These are phyloP conservation scores for Ctenopoma kingsleyae DNA, from an alignment of 2,797 vertebrate genomes.

Conservation along the genomic window DNA sequence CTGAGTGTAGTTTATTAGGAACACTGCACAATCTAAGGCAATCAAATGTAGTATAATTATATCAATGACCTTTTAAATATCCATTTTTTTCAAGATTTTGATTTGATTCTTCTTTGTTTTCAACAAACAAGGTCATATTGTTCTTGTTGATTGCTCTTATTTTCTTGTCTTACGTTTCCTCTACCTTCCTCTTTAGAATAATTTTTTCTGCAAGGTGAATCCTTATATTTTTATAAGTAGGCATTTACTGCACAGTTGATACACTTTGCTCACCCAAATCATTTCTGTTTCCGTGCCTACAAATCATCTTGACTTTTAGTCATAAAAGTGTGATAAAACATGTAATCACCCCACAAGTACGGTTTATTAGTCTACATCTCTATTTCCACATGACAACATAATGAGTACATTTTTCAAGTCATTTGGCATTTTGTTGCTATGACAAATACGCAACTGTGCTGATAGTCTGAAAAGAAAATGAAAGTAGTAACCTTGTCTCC, in stretches of 20 bases:
- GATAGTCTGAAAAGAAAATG: background rate
- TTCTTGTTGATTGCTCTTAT: too few relatives aligned
- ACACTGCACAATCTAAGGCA: slow-evolving; percentile 2
- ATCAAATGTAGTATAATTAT: background rate
- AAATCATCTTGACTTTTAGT: slow-evolving; percentile 9
- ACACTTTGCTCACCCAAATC: slow-evolving; percentile 1
- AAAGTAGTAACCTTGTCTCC: background rate
- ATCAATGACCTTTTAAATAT: background rate
- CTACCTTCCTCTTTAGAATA: slow-evolving; percentile 21
- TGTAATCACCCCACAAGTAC: slow-evolving; percentile 4
- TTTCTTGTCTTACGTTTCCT: slow-evolving; percentile 15
- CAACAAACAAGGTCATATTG: background rate
- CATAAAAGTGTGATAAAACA: slow-evolving; percentile 16
- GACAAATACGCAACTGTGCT: background rate
- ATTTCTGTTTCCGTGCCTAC: slow-evolving; percentile 1
- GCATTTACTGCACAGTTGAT: slow-evolving; percentile 8
- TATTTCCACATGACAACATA: slow-evolving; percentile 1
- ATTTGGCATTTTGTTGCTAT: slow-evolving; percentile 1
- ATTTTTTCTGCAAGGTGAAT: slow-evolving; percentile 24
- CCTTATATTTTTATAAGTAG: slow-evolving; percentile 20
- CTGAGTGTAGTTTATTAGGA: slow-evolving; percentile 8
- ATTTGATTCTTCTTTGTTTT: background rate
- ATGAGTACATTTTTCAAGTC: background rate
- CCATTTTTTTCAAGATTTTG: too few relatives aligned
- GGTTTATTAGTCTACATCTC: slow-evolving; percentile 14